These are phyloP conservation scores for Trimorus sp. DNA, from an alignment of 2,888 invertebrate genomes.

Conservation along the genomic window DNA sequence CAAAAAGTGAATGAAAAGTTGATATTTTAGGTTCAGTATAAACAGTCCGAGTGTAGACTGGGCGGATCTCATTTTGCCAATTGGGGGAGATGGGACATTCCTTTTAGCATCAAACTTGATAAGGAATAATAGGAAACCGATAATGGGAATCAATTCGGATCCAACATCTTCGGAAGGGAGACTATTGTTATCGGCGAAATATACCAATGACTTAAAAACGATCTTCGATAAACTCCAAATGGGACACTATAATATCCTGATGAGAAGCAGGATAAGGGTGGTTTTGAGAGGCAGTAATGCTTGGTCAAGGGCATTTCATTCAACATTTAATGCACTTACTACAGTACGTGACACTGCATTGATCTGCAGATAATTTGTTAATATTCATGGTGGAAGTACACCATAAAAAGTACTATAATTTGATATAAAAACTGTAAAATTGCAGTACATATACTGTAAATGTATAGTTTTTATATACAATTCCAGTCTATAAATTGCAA, in stretches of 20 bases:
- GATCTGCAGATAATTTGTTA: too few species aligned
- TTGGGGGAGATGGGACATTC: constrained; percentile 99
- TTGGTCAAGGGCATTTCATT: constrained; percentile 92
- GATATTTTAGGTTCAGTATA: constrained; percentile 82
- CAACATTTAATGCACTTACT: constrained; percentile 95
- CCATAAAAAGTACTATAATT: too few species aligned
- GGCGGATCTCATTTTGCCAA: constrained; percentile 94
- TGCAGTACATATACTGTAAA: too few species aligned
- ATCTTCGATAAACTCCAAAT: constrained; percentile 90
- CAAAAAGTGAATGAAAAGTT: background rate
- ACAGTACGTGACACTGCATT: constrained; percentile 85
- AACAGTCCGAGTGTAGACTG: constrained; percentile 89
- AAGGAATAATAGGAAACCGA: constrained; percentile 89
- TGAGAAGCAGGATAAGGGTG: constrained; percentile 94
- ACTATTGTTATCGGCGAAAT: constrained; percentile 93
- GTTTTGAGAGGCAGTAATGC: constrained; percentile 88
- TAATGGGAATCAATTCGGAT: constrained; percentile 98
- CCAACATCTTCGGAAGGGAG: constrained; percentile 96
- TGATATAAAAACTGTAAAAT: too few species aligned
- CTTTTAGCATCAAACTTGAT: constrained; percentile 95
- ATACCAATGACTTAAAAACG: constrained; percentile 89
- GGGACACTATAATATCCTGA: constrained; percentile 92
- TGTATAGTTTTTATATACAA: too few species aligned
- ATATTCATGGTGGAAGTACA: too few species aligned
- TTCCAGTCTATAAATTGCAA: too few species aligned